Evolutionary conservation across 2,797 vertebrate genomes (phyloP), one percentile per base, ranked within the genome.

Genomic region (Bucorvus abyssinicus): DNA sequence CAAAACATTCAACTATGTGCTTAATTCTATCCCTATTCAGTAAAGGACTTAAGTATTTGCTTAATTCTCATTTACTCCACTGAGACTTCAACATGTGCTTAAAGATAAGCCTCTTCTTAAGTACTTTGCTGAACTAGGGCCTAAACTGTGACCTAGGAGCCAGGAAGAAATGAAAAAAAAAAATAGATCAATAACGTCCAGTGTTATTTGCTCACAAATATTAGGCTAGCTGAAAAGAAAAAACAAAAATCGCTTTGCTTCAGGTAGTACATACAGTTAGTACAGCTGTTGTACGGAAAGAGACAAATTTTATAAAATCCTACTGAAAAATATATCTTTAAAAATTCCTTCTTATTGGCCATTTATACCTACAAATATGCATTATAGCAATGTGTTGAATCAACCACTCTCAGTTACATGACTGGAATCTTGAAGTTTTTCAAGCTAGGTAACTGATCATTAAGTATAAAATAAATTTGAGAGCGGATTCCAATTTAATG

Each of bases 11-110:
- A 96, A 96, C 95, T 94, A 96, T 27, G 17, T 95, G 87, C 95
- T 97, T 97, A 97, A 96, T 94, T 96, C 95, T 87, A 96, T 96
- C 95, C 96, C 91, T 97, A 94, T 94, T 96, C 93, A 95, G 95
- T 94, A 96, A 96, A 95, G 96, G 92, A 95, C 95, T 97, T 97
- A 97, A 96, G 95, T 96, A 94, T 96, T 92, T 95, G 92, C 93
- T 92, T 96, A 97, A 96, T 97, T 97, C 90, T 96, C 91, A 97
- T 97, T 95, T 95, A 96, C 96, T 97, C 95, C 2, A 77, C 90
- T 86, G 95, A 89, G 94, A 96, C 94, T 96, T 95, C 94, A 95
- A 94, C 95, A 96, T 95, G 95, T 95, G 95, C 87, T 95, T 95
- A 96, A 94, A 96, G 90, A 93, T 96, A 93, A 97, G 94, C 95